phyloP scores from a whole-genome alignment of 2,888 invertebrate genomes.

The Mantis religiosa region DNA sequence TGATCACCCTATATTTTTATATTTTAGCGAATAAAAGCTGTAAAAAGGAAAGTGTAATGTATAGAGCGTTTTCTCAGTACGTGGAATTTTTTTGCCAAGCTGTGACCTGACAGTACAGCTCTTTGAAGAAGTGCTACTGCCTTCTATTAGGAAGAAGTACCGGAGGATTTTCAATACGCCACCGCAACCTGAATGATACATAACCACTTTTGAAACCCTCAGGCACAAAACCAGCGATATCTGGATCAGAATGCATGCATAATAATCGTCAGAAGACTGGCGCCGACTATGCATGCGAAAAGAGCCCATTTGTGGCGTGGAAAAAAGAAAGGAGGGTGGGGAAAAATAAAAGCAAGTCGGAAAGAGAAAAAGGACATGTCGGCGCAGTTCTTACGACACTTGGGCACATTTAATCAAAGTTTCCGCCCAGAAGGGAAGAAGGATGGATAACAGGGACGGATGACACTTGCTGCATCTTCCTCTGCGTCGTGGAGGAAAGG shows the following conservation, averaged over 20 bases:
- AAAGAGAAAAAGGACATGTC: background rate
- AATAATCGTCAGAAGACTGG: background rate
- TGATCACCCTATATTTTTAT: too few relatives aligned
- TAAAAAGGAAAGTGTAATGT: too few relatives aligned
- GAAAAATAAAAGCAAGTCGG: background rate
- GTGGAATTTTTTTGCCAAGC: background rate
- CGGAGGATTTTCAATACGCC: background rate
- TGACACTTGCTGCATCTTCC: background rate
- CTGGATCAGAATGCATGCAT: background rate
- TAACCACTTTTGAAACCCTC: background rate
- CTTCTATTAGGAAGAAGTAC: background rate
- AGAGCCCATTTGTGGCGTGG: background rate
- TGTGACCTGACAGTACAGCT: background rate
- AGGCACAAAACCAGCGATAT: background rate
- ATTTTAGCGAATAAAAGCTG: too few relatives aligned
- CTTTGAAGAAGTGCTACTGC: background rate
- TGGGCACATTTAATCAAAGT: background rate
- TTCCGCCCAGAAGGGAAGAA: background rate
- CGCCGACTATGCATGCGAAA: background rate
- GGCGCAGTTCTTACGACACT: background rate
- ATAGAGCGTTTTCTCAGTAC: too few relatives aligned
- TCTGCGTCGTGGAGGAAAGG: background rate
- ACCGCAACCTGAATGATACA: background rate
- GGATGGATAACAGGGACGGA: background rate
- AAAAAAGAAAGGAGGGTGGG: background rate